Evolutionary conservation across 2,797 vertebrate species (phyloP).

Genomic region (Helarctos malayanus): DNA sequence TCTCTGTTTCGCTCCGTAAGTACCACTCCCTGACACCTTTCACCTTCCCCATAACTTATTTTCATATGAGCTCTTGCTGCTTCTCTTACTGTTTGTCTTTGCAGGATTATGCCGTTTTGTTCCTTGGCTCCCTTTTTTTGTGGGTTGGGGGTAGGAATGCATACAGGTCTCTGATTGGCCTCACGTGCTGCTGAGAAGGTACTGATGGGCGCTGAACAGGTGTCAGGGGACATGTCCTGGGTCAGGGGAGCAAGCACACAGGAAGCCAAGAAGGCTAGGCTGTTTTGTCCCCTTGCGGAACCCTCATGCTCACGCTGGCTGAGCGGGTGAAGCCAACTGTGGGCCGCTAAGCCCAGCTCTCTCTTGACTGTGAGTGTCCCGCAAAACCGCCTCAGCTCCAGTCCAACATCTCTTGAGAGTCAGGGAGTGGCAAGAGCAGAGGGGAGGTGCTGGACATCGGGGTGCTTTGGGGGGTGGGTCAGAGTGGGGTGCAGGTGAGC

Average conservation of each 20-base stretch:
- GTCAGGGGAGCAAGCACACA: background rate
- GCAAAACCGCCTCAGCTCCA: background rate
- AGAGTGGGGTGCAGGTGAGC: background rate
- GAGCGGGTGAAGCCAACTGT: fast-evolving
- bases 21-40: fast-evolving
- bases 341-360: background rate
- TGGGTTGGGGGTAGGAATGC: background rate
- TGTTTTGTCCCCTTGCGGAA: background rate
- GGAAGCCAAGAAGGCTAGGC: background rate
- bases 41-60: too few relatives aligned
- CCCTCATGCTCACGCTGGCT: fast-evolving
- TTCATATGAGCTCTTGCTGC: background rate
- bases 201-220: background rate
- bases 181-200: fast-evolving
- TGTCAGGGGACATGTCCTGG: fast-evolving
- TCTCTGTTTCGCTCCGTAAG: fast-evolving
- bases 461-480: too few relatives aligned
- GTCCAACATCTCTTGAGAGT: background rate
- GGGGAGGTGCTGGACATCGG: background rate
- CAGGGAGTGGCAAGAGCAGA: too few relatives aligned
- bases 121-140: background rate
- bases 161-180: background rate
- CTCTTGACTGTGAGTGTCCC: background rate
- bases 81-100: background rate
- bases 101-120: fast-evolving